Evolutionary conservation across 1,140 invertebrate species (phyloP).

Genomic region (Lutraria rhynchaena): DNA sequence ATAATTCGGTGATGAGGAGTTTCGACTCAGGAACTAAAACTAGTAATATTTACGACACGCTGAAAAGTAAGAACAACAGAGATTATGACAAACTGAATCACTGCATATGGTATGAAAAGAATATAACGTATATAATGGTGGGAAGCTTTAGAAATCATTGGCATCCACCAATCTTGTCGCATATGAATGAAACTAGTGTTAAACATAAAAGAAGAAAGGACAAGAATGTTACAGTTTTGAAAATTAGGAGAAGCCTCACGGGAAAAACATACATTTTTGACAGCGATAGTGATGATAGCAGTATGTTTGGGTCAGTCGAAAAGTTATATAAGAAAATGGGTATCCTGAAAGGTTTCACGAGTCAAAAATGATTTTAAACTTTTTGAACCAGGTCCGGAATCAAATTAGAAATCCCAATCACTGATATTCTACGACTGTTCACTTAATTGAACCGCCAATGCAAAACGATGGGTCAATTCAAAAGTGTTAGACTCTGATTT

Average conservation of each 20-base stretch:
- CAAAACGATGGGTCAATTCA: too few relatives aligned
- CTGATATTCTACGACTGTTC: too few relatives aligned
- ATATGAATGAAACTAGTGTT: background rate
- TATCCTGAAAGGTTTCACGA: conserved; percentile 19
- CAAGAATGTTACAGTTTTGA: background rate
- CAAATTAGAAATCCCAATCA: too few relatives aligned
- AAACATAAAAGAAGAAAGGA: background rate
- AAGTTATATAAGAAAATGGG: conserved; percentile 33
- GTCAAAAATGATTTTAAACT: too few relatives aligned
- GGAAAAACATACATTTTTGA: conserved; percentile 11
- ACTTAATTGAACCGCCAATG: too few relatives aligned
- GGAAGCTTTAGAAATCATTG: background rate
- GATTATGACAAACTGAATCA: conserved; percentile 7
- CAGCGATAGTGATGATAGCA: background rate
- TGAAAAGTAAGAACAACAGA: background rate
- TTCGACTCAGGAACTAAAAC: background rate
- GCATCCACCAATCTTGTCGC: background rate
- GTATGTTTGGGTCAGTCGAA: background rate
- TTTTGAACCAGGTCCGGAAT: too few relatives aligned
- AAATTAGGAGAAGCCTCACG: conserved; percentile 14
- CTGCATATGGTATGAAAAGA: conserved; percentile 13
- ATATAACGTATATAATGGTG: conserved; percentile 5
- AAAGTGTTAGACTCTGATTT: too few relatives aligned
- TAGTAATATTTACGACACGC: background rate
- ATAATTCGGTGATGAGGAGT: background rate